Evolutionary conservation across 2,113 vertebrate genomes (phyloP).

Genomic region (Sprattus sprattus): DNA sequence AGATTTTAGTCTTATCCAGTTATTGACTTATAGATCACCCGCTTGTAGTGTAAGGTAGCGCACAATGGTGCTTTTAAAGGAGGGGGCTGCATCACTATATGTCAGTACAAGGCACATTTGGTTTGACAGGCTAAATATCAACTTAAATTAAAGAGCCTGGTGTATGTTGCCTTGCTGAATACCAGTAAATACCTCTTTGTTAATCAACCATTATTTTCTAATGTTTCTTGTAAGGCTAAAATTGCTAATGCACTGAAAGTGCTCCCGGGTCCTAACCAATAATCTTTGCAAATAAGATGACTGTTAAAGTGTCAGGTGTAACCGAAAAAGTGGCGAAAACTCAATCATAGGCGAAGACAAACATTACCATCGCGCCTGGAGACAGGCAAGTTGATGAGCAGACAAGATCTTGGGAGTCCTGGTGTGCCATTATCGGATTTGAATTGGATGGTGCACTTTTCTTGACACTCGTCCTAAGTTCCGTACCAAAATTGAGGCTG

Average conservation of each 20-base stretch:
- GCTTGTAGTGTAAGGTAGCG: conserved; percentile 73
- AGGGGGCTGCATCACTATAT: conserved; percentile 54
- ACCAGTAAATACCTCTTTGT: conserved; percentile 51
- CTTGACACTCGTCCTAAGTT: conserved; percentile 64
- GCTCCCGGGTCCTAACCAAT: conserved; percentile 77
- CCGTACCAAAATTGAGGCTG: conserved; percentile 51
- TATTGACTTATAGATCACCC: conserved; percentile 77
- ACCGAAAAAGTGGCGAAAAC: conserved; percentile 96
- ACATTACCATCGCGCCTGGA: conserved; percentile 81
- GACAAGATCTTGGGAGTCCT: conserved; percentile 62
- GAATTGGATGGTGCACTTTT: conserved; percentile 72
- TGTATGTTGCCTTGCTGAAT: conserved; percentile 51
- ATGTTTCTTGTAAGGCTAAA: conserved; percentile 63
- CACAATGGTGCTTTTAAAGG: conserved; percentile 67
- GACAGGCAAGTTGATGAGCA: conserved; percentile 73
- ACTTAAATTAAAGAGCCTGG: conserved; percentile 52
- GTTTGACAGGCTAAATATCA: conserved; percentile 54
- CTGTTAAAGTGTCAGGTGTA: conserved; percentile 91
- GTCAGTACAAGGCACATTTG: conserved; percentile 57
- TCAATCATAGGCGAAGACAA: conserved; percentile 89
- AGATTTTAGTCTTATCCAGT: conserved; percentile 80
- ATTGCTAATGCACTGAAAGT: conserved; percentile 73
- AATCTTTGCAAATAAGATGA: conserved; percentile 98
- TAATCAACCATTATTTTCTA: conserved; percentile 60
- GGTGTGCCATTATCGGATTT: conserved; percentile 73